Conservation (phyloP, 2,888 invertebrate species). For the Parochlus steinenii region DNA sequence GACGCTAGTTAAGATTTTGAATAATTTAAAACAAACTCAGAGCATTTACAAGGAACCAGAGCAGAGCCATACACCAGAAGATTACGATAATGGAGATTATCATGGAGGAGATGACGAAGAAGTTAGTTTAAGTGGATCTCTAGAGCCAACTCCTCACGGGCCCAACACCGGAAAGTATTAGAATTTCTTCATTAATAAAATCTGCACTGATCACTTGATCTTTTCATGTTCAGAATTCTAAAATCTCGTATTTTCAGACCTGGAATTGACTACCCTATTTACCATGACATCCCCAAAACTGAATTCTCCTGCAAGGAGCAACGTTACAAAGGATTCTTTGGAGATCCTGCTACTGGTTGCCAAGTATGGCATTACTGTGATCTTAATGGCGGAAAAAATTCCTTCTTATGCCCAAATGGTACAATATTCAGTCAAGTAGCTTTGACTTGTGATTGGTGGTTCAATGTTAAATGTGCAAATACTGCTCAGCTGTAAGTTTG, state of each 20-base stretch:
- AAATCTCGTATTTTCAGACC: constrained; percentile 28
- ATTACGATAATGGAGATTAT: constrained; percentile 24
- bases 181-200: too few relatives aligned
- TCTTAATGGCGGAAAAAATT: constrained; percentile 76
- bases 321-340: constrained; percentile 79
- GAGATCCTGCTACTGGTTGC: constrained; percentile 72
- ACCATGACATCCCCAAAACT: constrained; percentile 57
- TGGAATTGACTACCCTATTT: constrained; percentile 65
- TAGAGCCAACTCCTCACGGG: constrained; percentile 34
- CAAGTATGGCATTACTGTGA: constrained; percentile 91
- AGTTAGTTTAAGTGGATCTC: constrained; percentile 30
- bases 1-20: constrained; percentile 57
- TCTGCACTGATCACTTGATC: background rate
- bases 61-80: constrained; percentile 24
- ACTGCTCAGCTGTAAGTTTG: constrained; percentile 27
- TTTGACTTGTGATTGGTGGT: constrained; percentile 86
- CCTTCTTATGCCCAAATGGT: constrained; percentile 78
- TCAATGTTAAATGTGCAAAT: constrained; percentile 71
- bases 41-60: constrained; percentile 24
- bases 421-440: constrained; percentile 76
- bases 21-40: constrained; percentile 40
- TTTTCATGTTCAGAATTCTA: background rate
- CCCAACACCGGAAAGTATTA: background rate
- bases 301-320: constrained; percentile 68
- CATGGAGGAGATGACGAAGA: constrained; percentile 15